These are phyloP conservation scores for Sturmia bella DNA, from an alignment of 2,888 invertebrate species.

Conservation along the genomic window DNA sequence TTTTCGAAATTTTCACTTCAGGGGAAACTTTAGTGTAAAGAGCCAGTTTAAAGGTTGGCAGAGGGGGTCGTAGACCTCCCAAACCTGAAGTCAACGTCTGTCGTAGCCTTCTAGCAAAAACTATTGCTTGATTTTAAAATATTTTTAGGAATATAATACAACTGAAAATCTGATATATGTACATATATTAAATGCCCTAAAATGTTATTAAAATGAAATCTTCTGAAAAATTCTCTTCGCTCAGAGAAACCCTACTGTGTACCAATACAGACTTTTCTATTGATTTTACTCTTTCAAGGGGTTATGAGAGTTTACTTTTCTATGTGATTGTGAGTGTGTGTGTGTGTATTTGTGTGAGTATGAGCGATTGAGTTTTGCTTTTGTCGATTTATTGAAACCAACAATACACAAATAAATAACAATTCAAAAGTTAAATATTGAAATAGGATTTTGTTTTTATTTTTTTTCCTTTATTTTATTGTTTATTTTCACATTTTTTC, in stretches of 20 bases:
- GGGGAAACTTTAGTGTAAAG: too few species aligned
- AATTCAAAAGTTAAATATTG: conserved; percentile 33
- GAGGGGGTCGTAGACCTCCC: too few species aligned
- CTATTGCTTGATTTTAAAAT: too few species aligned
- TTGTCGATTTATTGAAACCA: neutral
- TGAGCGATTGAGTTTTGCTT: neutral
- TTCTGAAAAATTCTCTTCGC: too few species aligned
- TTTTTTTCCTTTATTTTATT: neutral
- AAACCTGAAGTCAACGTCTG: too few species aligned
- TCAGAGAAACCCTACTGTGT: neutral
- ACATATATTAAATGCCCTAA: too few species aligned
- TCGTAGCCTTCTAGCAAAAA: too few species aligned
- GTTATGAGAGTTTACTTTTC: too few species aligned
- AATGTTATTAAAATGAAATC: neutral
- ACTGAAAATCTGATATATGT: too few species aligned
- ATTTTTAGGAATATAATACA: too few species aligned
- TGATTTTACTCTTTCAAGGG: conserved; percentile 16
- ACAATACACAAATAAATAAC: conserved; percentile 1
- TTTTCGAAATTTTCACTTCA: too few species aligned
- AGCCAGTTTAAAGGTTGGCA: too few species aligned
- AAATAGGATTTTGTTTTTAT: conserved; percentile 26
- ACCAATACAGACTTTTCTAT: conserved; percentile 1
- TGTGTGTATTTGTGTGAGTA: neutral
- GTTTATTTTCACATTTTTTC: conserved; percentile 1
- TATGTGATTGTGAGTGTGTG: neutral